Conservation (phyloP, 1,140 invertebrate species). For the Micrasema longulum region DNA sequence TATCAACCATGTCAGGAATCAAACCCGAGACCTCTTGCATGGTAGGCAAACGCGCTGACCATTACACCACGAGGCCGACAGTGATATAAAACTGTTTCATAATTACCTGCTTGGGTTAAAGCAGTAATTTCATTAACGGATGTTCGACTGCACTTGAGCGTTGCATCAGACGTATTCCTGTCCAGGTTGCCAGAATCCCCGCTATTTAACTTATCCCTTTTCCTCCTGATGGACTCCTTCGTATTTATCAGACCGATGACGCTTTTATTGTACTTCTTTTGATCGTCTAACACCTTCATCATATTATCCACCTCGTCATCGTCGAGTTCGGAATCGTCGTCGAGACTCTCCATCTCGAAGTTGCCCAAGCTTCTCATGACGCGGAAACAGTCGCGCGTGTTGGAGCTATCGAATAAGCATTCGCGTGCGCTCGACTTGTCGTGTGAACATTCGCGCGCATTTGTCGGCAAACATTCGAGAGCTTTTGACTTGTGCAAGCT, state of each 20-base stretch:
- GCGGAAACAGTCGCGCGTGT: background rate
- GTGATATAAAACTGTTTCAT: too few species aligned
- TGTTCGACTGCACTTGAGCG: background rate
- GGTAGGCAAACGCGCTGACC: too few species aligned
- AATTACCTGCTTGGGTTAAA: background rate
- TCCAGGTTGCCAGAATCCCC: background rate
- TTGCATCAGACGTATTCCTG: too few species aligned
- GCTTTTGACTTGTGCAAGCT: too few species aligned
- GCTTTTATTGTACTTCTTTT: conserved; percentile 29
- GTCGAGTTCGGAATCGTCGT: conserved; percentile 22
- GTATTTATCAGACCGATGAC: conserved; percentile 29
- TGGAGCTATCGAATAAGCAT: background rate
- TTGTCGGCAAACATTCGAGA: too few species aligned
- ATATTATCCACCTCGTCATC: conserved; percentile 26
- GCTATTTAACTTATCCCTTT: background rate
- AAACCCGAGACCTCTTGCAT: too few species aligned
- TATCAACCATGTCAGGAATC: too few species aligned
- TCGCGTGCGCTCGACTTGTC: background rate
- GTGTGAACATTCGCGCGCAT: too few species aligned
- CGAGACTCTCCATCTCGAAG: conserved; percentile 5
- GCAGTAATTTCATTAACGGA: background rate
- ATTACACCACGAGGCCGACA: too few species aligned
- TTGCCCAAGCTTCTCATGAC: conserved; percentile 20
- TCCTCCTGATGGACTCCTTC: conserved; percentile 25
- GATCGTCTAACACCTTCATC: conserved; percentile 40